Evolutionary conservation across 2,888 invertebrate species (phyloP).

Genomic region (Cyclophora albipunctata): DNA sequence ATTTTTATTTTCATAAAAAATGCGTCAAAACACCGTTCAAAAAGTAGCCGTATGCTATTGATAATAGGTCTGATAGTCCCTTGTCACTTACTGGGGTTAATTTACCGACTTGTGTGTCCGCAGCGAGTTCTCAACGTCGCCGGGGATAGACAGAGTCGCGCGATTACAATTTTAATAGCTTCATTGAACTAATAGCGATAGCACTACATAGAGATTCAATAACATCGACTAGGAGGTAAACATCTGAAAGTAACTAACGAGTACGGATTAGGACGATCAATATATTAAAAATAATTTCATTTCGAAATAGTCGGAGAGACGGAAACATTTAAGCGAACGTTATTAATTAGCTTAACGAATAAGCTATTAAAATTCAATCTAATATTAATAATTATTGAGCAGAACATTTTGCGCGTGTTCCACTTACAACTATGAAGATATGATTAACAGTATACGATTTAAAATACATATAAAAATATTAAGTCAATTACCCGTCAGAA

Average conservation of each 20-base stretch:
- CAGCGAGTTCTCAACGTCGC: no score
- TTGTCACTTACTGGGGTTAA: slow-evolving; percentile 60
- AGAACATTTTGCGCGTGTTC: slow-evolving; percentile 41
- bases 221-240: no score
- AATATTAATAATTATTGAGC: slow-evolving; percentile 6
- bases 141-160: slow-evolving; percentile 24
- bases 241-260: slow-evolving; percentile 11
- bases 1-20: slow-evolving; percentile 60
- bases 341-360: not conserved
- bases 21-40: slow-evolving; percentile 73
- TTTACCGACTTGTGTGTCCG: slow-evolving; percentile 27
- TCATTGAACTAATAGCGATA: slow-evolving; percentile 1
- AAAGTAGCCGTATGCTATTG: slow-evolving; percentile 72
- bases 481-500: slow-evolving; percentile 53
- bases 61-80: slow-evolving; percentile 61
- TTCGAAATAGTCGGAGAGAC: not conserved
- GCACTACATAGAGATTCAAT: no score
- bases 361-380: slow-evolving; percentile 23
- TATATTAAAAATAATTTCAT: not conserved
- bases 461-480: slow-evolving; percentile 75
- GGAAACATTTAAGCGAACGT: slow-evolving; percentile 1
- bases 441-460: slow-evolving; percentile 67
- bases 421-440: slow-evolving; percentile 71
- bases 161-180: slow-evolving; percentile 32
- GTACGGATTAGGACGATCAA: no score